Evolutionary conservation across 2,113 vertebrate genomes (phyloP).

Genomic region (Leptocoma aspasia): DNA sequence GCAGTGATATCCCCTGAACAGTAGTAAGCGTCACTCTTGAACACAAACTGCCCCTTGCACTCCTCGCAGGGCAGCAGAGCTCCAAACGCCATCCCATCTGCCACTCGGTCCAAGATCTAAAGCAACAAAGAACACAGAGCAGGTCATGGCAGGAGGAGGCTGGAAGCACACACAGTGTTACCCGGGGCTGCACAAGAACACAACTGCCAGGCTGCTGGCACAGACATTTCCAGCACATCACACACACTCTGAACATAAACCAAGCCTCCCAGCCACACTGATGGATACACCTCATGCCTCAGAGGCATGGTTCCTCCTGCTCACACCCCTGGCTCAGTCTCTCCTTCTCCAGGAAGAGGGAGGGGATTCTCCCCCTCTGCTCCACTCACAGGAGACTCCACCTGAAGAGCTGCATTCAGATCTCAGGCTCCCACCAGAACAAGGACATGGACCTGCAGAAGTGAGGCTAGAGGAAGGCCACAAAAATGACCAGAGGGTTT

Average conservation of each 20-base stretch:
- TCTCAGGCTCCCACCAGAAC: not conserved
- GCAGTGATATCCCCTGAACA: constrained; percentile 92
- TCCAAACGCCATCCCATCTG: constrained; percentile 91
- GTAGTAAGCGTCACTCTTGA: constrained; percentile 89
- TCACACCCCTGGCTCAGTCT: not conserved
- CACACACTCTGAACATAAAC: not conserved
- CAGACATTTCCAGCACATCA: not conserved
- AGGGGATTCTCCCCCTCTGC: not conserved
- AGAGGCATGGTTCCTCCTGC: not conserved
- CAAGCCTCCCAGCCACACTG: not conserved
- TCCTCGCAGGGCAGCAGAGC: constrained; percentile 85
- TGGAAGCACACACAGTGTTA: not conserved
- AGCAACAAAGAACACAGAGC: not conserved
- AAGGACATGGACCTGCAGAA: not conserved
- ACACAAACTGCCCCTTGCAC: constrained; percentile 91
- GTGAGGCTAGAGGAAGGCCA: not conserved
- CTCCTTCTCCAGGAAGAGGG: not conserved
- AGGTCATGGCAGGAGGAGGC: not conserved
- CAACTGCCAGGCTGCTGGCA: not conserved
- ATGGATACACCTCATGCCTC: not conserved
- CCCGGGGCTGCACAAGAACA: not conserved
- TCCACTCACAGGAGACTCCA: not conserved
- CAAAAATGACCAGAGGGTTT: not conserved
- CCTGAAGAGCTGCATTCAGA: not conserved
- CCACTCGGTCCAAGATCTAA: constrained; percentile 89